Conservation (phyloP, 1,140 invertebrate species). For the Plectus sambesii region DNA sequence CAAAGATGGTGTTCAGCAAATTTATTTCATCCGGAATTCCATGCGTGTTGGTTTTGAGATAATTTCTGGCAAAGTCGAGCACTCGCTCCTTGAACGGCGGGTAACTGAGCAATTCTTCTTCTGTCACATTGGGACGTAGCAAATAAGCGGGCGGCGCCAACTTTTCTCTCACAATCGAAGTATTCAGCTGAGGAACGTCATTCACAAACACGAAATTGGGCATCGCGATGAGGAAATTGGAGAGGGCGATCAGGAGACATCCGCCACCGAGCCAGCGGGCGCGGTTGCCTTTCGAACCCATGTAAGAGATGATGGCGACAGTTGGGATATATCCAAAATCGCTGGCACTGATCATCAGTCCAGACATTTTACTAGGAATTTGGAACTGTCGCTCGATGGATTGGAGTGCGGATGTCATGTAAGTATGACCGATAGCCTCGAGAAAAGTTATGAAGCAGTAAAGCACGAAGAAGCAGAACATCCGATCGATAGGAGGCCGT, state of each 20-base stretch:
- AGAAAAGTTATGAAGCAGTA: neutral
- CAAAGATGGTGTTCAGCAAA: too few species aligned
- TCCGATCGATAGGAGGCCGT: too few species aligned
- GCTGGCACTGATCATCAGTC: neutral
- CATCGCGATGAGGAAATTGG: neutral
- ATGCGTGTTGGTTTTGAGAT: conserved; percentile 18
- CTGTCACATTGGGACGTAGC: too few species aligned
- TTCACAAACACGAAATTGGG: conserved; percentile 15
- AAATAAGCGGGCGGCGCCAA: too few species aligned
- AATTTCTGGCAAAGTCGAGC: conserved; percentile 11
- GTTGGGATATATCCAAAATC: neutral
- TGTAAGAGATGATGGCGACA: neutral
- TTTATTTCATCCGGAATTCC: too few species aligned
- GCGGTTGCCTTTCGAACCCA: neutral
- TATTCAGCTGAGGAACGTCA: conserved; percentile 28
- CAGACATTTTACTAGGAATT: neutral
- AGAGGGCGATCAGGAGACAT: neutral
- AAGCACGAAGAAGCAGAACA: too few species aligned
- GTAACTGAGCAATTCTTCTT: too few species aligned
- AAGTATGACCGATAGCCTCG: neutral
- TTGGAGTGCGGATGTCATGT: neutral
- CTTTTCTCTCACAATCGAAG: too few species aligned
- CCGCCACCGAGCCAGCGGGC: neutral
- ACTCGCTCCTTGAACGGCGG: conserved; percentile 22
- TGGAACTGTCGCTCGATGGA: neutral